A percentile compares a stretch with the other conserved stretches of the same genome.
Evolutionary conservation across 2,888 invertebrate species (phyloP).

Genomic region (Geotrupes spiniger): DNA sequence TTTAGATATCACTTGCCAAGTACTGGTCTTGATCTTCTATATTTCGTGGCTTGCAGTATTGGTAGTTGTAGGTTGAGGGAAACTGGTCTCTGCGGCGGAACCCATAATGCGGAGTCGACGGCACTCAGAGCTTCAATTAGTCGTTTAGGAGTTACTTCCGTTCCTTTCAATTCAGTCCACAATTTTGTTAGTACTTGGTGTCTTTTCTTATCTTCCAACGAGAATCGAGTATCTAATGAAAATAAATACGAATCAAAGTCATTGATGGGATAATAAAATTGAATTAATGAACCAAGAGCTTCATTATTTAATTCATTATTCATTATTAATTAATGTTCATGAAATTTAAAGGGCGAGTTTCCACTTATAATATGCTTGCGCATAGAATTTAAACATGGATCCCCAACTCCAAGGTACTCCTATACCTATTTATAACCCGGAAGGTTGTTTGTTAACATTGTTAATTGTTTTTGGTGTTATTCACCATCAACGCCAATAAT

Average conservation of each 20-base stretch:
- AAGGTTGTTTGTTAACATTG: too few relatives aligned
- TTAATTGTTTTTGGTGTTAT: too few relatives aligned
- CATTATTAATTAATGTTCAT: too few relatives aligned
- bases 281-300: constrained; percentile 1
- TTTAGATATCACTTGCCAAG: constrained; percentile 49
- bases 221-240: constrained; percentile 53
- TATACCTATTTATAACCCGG: too few relatives aligned
- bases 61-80: constrained; percentile 69
- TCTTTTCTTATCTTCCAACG: constrained; percentile 61
- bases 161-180: constrained; percentile 64
- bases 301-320: too few relatives aligned
- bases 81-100: constrained; percentile 65
- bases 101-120: constrained; percentile 67
- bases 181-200: constrained; percentile 63
- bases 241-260: constrained; percentile 16
- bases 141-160: constrained; percentile 62
- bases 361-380: too few relatives aligned
- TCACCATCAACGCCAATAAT: too few relatives aligned
- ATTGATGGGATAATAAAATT: constrained; percentile 6
- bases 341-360: too few relatives aligned
- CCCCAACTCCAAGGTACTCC: too few relatives aligned
- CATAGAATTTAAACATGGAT: too few relatives aligned
- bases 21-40: constrained; percentile 48
- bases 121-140: constrained; percentile 62
- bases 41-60: constrained; percentile 53